phyloP scores from a whole-genome alignment of 2,113 vertebrate genomes.

The Rhinoptilus africanus region DNA sequence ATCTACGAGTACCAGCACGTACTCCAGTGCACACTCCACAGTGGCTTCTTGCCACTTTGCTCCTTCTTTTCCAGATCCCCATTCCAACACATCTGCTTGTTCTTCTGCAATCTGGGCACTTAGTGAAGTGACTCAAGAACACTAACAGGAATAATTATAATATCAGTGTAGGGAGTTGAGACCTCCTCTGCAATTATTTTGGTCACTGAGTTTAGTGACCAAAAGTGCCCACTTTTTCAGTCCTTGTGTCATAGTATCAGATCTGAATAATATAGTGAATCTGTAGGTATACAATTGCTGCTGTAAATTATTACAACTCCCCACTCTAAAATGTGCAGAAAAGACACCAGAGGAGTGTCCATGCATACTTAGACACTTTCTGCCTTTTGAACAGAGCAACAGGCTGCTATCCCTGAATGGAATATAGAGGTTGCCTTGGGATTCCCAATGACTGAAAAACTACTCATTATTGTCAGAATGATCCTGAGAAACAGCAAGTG shows the following conservation, averaged over 20 bases:
- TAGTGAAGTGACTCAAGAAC: background rate
- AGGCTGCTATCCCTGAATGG: background rate
- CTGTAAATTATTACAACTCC: background rate
- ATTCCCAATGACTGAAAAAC: background rate
- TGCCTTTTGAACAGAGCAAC: background rate
- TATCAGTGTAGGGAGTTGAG: background rate
- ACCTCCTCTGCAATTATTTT: background rate
- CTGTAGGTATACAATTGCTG: background rate
- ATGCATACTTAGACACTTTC: background rate
- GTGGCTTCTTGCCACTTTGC: background rate
- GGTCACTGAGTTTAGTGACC: background rate
- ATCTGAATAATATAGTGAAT: background rate
- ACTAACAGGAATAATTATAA: background rate
- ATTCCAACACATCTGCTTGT: background rate
- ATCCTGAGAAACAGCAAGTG: background rate
- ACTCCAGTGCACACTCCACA: background rate
- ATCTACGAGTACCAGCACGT: background rate
- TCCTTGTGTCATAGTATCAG: background rate
- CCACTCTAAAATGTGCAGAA: background rate
- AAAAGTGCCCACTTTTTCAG: background rate
- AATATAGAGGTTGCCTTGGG: background rate
- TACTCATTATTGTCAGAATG: background rate
- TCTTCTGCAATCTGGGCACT: background rate
- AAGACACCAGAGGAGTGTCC: background rate
- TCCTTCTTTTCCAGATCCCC: background rate